Conservation (phyloP, 2,113 vertebrate genomes). For the Mesembrinibis cayennensis region DNA sequence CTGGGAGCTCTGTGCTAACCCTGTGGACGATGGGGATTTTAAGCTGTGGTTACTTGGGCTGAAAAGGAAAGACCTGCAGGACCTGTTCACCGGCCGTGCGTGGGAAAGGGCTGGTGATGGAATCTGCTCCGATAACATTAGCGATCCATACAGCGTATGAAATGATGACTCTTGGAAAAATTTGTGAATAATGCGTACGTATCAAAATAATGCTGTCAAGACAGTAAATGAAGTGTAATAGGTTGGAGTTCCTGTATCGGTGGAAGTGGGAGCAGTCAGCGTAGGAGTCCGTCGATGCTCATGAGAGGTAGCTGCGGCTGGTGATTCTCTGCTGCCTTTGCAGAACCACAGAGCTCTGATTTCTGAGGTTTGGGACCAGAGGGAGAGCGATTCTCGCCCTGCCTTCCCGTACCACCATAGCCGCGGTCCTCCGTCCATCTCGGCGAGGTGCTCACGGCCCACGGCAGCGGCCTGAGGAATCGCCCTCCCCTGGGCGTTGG, state of each 20-base stretch:
- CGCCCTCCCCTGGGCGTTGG: not conserved
- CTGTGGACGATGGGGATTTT: not conserved
- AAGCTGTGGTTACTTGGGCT: not conserved
- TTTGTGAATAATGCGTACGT: fast-evolving
- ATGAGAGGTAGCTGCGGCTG: not conserved
- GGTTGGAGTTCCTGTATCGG: fast-evolving
- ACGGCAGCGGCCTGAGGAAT: not conserved
- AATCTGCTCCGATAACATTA: not conserved
- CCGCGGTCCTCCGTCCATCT: fast-evolving
- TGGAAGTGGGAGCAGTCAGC: not conserved
- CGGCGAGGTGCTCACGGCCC: fast-evolving
- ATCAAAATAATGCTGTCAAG: not conserved
- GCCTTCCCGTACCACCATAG: fast-evolving
- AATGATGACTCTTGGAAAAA: not conserved
- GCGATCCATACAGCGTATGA: not conserved
- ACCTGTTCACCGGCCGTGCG: not conserved
- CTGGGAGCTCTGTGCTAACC: not conserved
- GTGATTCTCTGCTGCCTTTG: not conserved
- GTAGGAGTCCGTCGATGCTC: fast-evolving
- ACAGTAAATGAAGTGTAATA: not conserved
- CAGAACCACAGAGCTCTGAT: not conserved
- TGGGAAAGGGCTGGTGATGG: not conserved
- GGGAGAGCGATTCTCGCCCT: too few species aligned
- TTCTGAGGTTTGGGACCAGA: not conserved
- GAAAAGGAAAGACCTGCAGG: not conserved